Conservation (phyloP, 2,797 vertebrate genomes). For the Atherinosoma microstoma region DNA sequence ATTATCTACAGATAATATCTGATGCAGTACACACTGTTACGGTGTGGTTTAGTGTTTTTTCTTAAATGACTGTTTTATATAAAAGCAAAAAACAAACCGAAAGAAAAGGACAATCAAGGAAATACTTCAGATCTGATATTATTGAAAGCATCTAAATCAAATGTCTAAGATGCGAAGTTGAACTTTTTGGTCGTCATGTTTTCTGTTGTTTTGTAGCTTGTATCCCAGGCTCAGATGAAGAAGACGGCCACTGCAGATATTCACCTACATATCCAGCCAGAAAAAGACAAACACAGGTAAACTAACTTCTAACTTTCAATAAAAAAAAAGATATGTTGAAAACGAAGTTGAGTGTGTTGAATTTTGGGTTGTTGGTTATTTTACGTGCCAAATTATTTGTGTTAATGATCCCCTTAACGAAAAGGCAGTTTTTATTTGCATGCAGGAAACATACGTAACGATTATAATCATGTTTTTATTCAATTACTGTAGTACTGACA, state of each 20-base stretch:
- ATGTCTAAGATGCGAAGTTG: background rate
- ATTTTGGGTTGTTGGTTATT: background rate
- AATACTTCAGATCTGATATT: background rate
- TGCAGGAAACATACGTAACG: too few relatives aligned
- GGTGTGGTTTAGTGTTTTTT: too few relatives aligned
- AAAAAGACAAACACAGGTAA: slow-evolving; percentile 83
- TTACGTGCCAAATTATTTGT: too few relatives aligned
- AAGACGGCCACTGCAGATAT: slow-evolving; percentile 17
- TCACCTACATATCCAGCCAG: slow-evolving; percentile 31
- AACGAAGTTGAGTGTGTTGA: background rate
- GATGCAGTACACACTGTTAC: too few relatives aligned
- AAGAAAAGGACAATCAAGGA: too few relatives aligned
- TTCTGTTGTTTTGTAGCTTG: slow-evolving; percentile 63
- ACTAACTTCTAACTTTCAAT: background rate
- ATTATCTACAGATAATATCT: background rate
- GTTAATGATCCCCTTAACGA: too few relatives aligned
- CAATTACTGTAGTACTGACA: too few relatives aligned
- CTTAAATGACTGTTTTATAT: too few relatives aligned
- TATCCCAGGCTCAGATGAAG: slow-evolving; percentile 71
- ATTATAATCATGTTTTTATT: too few relatives aligned
- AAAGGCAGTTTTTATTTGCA: too few relatives aligned
- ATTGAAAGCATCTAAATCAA: background rate
- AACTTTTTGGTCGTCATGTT: too few relatives aligned
- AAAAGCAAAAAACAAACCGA: too few relatives aligned
- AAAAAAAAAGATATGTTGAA: background rate